These are phyloP conservation scores for Calliphora vicina DNA, from an alignment of 1,140 invertebrate species.

Conservation along the genomic window DNA sequence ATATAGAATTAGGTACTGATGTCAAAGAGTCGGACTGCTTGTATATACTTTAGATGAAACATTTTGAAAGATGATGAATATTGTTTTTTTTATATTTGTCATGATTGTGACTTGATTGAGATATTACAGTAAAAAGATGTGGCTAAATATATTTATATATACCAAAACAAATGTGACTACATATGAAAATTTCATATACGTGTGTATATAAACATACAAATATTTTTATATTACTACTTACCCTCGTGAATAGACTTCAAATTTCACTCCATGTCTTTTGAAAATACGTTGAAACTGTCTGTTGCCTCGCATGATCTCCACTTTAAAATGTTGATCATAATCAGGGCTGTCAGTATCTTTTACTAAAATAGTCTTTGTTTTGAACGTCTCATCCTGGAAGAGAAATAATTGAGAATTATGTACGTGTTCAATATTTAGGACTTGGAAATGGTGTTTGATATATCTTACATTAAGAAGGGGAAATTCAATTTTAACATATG, in stretches of 20 bases:
- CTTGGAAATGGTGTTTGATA: not conserved
- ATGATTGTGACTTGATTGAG: too few relatives aligned
- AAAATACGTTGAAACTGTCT: conserved; percentile 84
- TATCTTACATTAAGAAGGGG: conserved; percentile 84
- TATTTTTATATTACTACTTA: conserved; percentile 65
- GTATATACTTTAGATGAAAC: too few relatives aligned
- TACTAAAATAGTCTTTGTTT: conserved; percentile 78
- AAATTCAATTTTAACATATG: conserved; percentile 93
- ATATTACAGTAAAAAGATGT: too few relatives aligned
- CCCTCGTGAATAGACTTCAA: conserved; percentile 93
- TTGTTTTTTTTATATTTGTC: too few relatives aligned
- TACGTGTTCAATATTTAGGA: not conserved
- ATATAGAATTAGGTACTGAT: too few relatives aligned
- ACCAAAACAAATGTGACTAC: not conserved
- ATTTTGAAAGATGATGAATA: too few relatives aligned
- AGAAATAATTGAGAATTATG: conserved; percentile 30
- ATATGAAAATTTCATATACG: not conserved
- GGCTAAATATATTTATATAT: too few relatives aligned
- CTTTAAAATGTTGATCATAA: conserved; percentile 80
- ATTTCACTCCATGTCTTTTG: conserved; percentile 87
- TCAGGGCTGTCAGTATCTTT: conserved; percentile 89
- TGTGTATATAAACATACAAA: not conserved
- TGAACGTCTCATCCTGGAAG: conserved; percentile 78
- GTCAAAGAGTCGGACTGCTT: too few relatives aligned
- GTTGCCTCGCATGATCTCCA: conserved; percentile 81